These are phyloP conservation scores for Argopecten irradians DNA, from an alignment of 1,140 invertebrate species.

Conservation along the genomic window DNA sequence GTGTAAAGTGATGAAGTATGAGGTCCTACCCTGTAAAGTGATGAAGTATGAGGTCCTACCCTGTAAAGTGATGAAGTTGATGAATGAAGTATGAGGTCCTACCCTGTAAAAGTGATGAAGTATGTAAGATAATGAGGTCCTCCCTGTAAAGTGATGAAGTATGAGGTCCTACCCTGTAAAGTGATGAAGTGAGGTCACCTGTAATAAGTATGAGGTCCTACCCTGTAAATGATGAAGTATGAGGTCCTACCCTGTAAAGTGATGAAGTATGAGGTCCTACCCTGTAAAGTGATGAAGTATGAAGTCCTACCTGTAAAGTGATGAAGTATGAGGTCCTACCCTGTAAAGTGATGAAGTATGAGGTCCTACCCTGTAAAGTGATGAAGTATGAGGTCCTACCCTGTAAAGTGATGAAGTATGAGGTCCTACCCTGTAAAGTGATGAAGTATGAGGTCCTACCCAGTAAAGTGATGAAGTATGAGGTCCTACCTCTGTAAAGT, in stretches of 20 bases:
- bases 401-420: not conserved
- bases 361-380: not conserved
- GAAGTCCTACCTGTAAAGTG: not conserved
- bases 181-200: not conserved
- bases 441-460: not conserved
- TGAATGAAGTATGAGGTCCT: not conserved
- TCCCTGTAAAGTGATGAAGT: not conserved
- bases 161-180: not conserved
- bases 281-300: not conserved
- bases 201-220: not conserved
- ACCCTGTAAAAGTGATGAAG: not conserved
- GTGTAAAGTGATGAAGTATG: too few species aligned
- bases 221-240: too few species aligned
- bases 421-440: not conserved
- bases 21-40: not conserved
- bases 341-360: too few species aligned
- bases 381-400: not conserved
- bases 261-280: not conserved
- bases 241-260: not conserved
- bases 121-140: not conserved
- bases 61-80: not conserved
- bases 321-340: not conserved
- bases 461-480: not conserved
- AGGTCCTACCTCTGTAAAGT: not conserved
- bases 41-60: not conserved